Conservation (phyloP, 2,113 vertebrate genomes). For the Crotalus tigris region DNA sequence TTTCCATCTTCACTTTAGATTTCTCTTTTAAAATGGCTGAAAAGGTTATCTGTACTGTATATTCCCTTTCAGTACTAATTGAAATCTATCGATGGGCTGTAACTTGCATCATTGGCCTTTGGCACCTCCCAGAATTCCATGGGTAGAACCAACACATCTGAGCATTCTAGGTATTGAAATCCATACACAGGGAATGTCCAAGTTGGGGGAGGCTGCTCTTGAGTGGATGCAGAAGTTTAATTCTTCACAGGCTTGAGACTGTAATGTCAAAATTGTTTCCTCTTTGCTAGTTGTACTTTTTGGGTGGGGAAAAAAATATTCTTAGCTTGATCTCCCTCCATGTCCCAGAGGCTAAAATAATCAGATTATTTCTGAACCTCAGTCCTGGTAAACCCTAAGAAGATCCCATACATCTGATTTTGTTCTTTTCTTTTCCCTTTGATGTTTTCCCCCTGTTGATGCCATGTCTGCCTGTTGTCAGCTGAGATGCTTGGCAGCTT, state of each 20-base stretch:
- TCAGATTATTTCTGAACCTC: neutral
- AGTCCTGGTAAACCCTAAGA: neutral
- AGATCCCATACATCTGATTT: neutral
- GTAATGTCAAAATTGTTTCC: neutral
- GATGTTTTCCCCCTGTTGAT: neutral
- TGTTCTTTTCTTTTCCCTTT: neutral
- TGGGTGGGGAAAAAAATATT: neutral
- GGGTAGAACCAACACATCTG: neutral
- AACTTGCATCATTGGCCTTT: neutral
- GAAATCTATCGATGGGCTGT: neutral
- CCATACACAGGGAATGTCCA: neutral
- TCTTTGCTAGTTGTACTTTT: neutral
- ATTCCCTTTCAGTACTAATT: neutral
- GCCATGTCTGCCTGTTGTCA: conserved; percentile 9
- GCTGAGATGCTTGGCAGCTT: neutral
- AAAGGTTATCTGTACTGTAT: neutral
- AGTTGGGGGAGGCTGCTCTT: neutral
- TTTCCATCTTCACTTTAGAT: neutral
- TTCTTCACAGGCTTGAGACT: neutral
- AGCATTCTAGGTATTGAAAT: neutral
- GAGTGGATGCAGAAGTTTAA: neutral
- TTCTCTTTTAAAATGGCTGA: neutral
- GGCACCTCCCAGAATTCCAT: neutral
- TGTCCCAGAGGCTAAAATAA: neutral
- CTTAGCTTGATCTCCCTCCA: neutral